Evolutionary conservation across 2,113 vertebrate genomes (phyloP).

Genomic region (Apteryx mantelli): DNA sequence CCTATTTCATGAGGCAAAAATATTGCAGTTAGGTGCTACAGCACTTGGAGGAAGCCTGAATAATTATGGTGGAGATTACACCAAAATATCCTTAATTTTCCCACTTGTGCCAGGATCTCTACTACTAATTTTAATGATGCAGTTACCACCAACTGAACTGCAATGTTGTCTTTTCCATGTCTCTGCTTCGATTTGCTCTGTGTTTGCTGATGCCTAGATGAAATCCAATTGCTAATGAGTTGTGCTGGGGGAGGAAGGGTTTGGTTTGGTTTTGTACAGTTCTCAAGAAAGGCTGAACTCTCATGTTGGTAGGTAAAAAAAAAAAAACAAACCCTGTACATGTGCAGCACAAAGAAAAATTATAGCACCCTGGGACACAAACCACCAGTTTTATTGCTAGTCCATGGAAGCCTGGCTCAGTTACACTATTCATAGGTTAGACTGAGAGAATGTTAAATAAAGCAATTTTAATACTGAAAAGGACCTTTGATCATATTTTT

Average conservation of each 20-base stretch:
- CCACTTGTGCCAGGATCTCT: not conserved
- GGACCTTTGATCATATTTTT: not conserved
- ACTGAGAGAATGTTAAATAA: not conserved
- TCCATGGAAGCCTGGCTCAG: not conserved
- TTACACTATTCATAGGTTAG: not conserved
- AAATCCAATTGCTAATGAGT: not conserved
- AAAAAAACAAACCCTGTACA: not conserved
- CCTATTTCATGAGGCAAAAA: not conserved
- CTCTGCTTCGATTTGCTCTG: not conserved
- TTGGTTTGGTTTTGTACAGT: not conserved
- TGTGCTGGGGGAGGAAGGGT: not conserved
- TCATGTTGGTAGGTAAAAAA: rapidly evolving
- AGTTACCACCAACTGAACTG: not conserved
- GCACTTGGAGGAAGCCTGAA: not conserved
- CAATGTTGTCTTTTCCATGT: not conserved
- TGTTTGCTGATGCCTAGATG: not conserved
- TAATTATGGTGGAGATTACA: not conserved
- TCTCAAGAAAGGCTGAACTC: not conserved
- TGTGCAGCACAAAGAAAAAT: not conserved
- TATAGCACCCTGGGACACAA: not conserved
- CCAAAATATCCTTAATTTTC: not conserved
- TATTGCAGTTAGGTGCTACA: not conserved
- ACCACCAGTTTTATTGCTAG: not conserved
- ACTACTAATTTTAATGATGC: not conserved
- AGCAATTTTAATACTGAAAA: not conserved